Base-by-base conservation (phyloP, 2,797 vertebrate genomes). In the Eospalax fontanierii region DNA sequence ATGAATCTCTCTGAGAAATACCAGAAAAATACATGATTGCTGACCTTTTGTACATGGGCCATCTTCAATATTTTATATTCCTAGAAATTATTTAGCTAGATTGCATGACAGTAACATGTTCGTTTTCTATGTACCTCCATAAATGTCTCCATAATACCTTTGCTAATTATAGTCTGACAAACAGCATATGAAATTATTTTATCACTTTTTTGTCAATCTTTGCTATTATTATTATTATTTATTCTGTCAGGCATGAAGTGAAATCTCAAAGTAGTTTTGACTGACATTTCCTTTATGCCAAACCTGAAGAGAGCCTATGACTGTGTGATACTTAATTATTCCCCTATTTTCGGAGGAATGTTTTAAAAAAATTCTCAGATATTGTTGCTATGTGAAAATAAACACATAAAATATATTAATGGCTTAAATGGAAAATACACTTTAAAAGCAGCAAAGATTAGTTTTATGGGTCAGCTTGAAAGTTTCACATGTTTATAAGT, bases 321-420 rank as follows among this genome's bases (percentile, higher is more conserved):
- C 83, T 61, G n/a, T 87, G 73, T 79, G 33, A 80, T 84, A 14
- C 16, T 90, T 66, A 90, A 43, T 85, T 81, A 79, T 78, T 80
- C 35, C 57, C 74, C 24, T 4, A 7, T 78, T 63, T 89, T 54
- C 57, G 88, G 22, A 76, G 19, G 38, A 6, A 63, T 46, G 73
- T 21, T 73, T 24, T 38, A 12, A 26, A 12, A 26, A 94, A 93
- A 86, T 93, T 63, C 4, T 86, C 35, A 40, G 1, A 93, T 70
- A 71, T 50, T 18, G 4, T 15, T 87, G 11, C 0, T 63, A 54
- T 54, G 22, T 87, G 8, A 89, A 92, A 92, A 65, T 66, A 94
- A 95, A 92, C 43, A 92, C 91, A 65, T 66, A 94, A 95, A 92
- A 35, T 87, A 80, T 84, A 78, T 84, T 93, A 85, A 87, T 87